A percentile compares a stretch with the other conserved stretches of the same genome.
Evolutionary conservation across 2,888 invertebrate genomes (phyloP).

Genomic region (Dendrolimus pini): DNA sequence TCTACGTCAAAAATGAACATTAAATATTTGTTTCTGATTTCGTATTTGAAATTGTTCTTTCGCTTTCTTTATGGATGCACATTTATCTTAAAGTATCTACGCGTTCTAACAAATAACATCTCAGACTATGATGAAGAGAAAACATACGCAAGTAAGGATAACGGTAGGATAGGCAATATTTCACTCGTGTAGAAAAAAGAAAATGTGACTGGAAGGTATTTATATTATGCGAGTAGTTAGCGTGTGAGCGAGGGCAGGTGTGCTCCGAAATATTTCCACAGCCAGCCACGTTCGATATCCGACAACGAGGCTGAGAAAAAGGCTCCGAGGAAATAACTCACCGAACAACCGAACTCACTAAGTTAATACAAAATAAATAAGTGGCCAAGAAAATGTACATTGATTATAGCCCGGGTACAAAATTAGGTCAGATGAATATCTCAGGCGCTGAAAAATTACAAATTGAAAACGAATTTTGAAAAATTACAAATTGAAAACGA

Average conservation of each 20-base stretch:
- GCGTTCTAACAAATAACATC: not conserved
- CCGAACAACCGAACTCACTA: slow-evolving; percentile 19
- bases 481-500: not conserved
- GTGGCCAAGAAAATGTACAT: not conserved
- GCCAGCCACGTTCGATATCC: slow-evolving; percentile 7
- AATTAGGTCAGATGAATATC: not conserved
- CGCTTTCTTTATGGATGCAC: not conserved
- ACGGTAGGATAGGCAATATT: slow-evolving; percentile 21
- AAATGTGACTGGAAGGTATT: slow-evolving; percentile 52
- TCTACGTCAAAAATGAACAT: not conserved
- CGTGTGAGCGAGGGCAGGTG: slow-evolving; percentile 54
- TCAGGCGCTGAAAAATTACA: not conserved
- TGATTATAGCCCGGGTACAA: not conserved
- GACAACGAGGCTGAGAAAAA: slow-evolving; percentile 23
- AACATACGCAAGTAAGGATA: slow-evolving; percentile 29
- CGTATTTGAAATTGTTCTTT: not conserved
- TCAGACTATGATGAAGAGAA: not conserved
- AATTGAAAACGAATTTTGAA: not conserved
- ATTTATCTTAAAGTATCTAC: not conserved
- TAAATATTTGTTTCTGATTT: not conserved
- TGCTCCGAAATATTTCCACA: slow-evolving; percentile 36
- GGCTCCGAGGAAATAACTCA: slow-evolving; percentile 36
- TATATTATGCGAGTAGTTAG: slow-evolving; percentile 37
- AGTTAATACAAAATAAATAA: not conserved
- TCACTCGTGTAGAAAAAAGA: slow-evolving; percentile 33